A percentile compares a stretch with the other conserved stretches of the same genome.
These are phyloP conservation scores for Dipodomys ordii DNA, from an alignment of 2,113 vertebrate genomes.

Conservation along the genomic window DNA sequence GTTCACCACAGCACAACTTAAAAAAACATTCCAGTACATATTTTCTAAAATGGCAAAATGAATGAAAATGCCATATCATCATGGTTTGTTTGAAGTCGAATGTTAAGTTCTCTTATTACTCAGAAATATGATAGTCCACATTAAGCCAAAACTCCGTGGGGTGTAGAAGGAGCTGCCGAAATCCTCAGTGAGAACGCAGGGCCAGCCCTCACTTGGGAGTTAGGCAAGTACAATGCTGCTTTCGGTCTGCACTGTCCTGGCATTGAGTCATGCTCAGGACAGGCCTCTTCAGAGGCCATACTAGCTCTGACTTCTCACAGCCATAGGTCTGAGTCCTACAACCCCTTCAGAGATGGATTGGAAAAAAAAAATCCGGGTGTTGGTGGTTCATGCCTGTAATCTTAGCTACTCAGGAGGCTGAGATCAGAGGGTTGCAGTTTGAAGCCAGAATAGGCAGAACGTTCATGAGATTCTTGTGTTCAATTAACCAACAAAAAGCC, in stretches of 20 bases:
- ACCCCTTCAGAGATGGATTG: not conserved
- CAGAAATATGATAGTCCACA: not conserved
- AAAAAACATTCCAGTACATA: not conserved
- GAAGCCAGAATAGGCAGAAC: no score
- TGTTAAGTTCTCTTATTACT: conserved; percentile 31
- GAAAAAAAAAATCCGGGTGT: no score
- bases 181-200: not conserved
- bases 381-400: no score
- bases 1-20: not conserved
- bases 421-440: no score
- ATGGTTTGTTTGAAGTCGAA: conserved; percentile 40
- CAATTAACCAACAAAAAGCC: no score
- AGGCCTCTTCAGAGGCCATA: no score
- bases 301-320: not conserved
- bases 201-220: not conserved
- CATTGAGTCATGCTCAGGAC: no score
- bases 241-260: not conserved
- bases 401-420: no score
- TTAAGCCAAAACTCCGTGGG: not conserved
- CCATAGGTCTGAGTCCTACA: no score
- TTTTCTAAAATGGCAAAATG: conserved; percentile 1
- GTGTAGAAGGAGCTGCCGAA: not conserved
- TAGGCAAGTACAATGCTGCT: not conserved
- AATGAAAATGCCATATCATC: not conserved
- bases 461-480: no score